Conservation (phyloP, 2,797 vertebrate species). For the Rhincodon typus region DNA sequence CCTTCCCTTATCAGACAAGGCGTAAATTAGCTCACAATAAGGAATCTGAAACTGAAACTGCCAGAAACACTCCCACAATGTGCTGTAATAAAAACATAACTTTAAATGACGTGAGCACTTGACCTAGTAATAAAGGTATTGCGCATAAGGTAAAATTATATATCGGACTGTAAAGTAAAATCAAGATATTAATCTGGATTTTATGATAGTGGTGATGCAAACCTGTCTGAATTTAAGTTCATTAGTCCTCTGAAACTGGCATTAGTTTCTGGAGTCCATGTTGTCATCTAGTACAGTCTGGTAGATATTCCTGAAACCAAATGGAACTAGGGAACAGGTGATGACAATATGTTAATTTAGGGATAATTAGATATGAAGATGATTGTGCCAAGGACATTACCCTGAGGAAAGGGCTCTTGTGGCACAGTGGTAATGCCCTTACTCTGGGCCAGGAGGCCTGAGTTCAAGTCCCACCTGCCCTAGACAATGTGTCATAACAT, state of each 20-base stretch:
- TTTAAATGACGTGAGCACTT: not conserved
- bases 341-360: no score
- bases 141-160: not conserved
- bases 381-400: no score
- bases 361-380: no score
- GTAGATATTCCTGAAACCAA: no score
- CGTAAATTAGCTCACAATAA: not conserved
- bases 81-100: not conserved
- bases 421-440: no score
- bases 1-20: not conserved
- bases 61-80: not conserved
- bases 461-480: no score
- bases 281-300: no score
- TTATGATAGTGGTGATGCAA: not conserved
- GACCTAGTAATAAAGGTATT: not conserved
- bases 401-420: no score
- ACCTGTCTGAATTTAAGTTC: not conserved
- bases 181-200: not conserved
- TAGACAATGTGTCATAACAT: no score
- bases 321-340: no score
- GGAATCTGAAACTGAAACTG: not conserved
- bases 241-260: not conserved
- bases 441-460: no score
- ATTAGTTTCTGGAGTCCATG: not conserved
- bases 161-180: not conserved